A percentile compares a stretch with the other conserved stretches of the same genome.
phyloP scores from a whole-genome alignment of 2,888 invertebrate genomes.

The Zaprionus obscuricornis region DNA sequence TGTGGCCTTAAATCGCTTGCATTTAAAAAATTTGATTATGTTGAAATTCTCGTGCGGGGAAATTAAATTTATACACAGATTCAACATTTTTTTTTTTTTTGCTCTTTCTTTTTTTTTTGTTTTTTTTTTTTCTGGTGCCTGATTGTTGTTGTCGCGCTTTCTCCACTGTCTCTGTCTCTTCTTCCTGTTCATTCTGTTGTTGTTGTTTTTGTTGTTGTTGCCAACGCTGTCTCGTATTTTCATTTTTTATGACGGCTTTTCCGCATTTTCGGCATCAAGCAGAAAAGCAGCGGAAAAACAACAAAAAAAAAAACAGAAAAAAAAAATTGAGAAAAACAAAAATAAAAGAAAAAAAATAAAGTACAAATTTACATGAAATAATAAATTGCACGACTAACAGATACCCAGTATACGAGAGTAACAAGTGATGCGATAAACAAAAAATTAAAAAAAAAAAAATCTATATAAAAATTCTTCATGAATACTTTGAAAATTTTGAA shows the following conservation, averaged over 20 bases:
- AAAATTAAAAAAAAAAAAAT: too few species aligned
- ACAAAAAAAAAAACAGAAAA: slow-evolving; percentile 9
- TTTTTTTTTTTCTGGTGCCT: too few species aligned
- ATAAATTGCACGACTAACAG: background rate
- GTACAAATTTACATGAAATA: background rate
- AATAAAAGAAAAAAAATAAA: background rate
- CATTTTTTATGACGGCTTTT: slow-evolving; percentile 69
- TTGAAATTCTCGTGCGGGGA: slow-evolving; percentile 66
- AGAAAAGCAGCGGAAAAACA: slow-evolving; percentile 29
- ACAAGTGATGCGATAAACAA: too few species aligned
- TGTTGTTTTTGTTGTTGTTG: slow-evolving; percentile 25
- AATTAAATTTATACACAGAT: slow-evolving; percentile 75
- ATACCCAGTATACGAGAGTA: slow-evolving; percentile 14
- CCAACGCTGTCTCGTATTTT: slow-evolving; percentile 45
- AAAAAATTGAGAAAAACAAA: slow-evolving; percentile 16
- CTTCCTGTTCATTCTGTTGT: slow-evolving; percentile 3
- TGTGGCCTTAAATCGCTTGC: slow-evolving; percentile 66
- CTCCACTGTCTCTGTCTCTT: slow-evolving; percentile 1
- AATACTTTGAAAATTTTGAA: too few species aligned
- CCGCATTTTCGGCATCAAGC: slow-evolving; percentile 65
- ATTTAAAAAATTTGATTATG: slow-evolving; percentile 78
- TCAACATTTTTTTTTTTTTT: slow-evolving; percentile 61
- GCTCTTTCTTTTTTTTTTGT: too few species aligned
- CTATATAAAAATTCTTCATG: too few species aligned
- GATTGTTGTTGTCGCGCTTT: slow-evolving; percentile 19